Percentiles rank a stretch among this genome's conserved stretches.
Evolutionary conservation across 1,140 invertebrate species (phyloP).

Genomic region (Neuroterus valhalla): DNA sequence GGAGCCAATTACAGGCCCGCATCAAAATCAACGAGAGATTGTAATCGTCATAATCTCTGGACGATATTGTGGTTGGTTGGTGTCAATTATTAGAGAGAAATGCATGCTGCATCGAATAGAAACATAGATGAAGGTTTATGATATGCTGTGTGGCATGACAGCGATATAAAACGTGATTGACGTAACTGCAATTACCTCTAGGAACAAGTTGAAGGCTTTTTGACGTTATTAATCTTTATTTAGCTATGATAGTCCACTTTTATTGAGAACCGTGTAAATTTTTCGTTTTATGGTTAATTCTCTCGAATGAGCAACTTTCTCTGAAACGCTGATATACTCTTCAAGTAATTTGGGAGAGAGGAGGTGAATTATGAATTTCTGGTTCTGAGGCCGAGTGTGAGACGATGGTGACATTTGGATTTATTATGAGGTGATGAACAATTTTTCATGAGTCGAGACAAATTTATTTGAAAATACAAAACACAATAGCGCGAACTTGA

Average conservation of each 20-base stretch:
- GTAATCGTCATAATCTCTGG: conserved; percentile 66
- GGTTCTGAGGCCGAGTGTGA: neutral
- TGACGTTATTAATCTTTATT: conserved; percentile 27
- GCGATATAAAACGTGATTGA: conserved; percentile 21
- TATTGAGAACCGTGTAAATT: conserved; percentile 4
- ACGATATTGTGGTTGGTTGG: conserved; percentile 54
- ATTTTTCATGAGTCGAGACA: no score
- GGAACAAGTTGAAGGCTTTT: conserved; percentile 22
- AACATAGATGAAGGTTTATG: conserved; percentile 38
- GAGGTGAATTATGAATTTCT: conserved; percentile 15
- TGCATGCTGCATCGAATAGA: conserved; percentile 50
- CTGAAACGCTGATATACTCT: neutral
- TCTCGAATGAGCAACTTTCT: conserved; percentile 15
- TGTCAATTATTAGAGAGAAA: conserved; percentile 61
- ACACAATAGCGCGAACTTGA: no score
- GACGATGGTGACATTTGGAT: neutral
- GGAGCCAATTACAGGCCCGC: conserved; percentile 50
- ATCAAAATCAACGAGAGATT: conserved; percentile 56
- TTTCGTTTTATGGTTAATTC: conserved; percentile 5
- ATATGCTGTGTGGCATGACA: conserved; percentile 27
- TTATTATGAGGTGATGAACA: no score
- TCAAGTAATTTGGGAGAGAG: neutral
- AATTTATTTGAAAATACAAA: no score
- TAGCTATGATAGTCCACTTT: conserved; percentile 24
- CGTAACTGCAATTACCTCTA: conserved; percentile 24